These are phyloP conservation scores for Sisor rabdophorus DNA, from an alignment of 2,113 vertebrate genomes.

Conservation along the genomic window DNA sequence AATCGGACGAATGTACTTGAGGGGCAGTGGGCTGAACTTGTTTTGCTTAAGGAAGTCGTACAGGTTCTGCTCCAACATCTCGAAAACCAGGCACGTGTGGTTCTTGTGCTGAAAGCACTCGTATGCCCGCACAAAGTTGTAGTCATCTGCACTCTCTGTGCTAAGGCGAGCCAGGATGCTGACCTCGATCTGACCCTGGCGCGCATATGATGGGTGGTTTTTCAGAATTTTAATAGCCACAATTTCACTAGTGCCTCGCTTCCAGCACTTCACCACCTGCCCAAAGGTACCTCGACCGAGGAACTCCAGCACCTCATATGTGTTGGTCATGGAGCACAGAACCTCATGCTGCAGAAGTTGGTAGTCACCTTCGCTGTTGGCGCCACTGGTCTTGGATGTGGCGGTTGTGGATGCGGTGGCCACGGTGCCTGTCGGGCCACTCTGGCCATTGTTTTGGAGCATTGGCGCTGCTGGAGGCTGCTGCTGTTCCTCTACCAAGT, in stretches of 20 bases:
- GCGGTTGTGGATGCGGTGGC: constrained; percentile 89
- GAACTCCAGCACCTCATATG: constrained; percentile 95
- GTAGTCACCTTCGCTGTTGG: constrained; percentile 96
- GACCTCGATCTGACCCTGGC: constrained; percentile 97
- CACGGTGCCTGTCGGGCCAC: constrained; percentile 79
- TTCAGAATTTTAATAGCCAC: constrained; percentile 99
- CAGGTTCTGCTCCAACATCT: constrained; percentile 99
- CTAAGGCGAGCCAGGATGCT: constrained; percentile 96
- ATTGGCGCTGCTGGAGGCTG: constrained; percentile 71
- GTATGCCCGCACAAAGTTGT: constrained; percentile 95
- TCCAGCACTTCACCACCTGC: constrained; percentile 99
- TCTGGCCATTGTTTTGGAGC: constrained; percentile 90
- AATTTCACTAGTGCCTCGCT: constrained; percentile 96
- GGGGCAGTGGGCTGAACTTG: constrained; percentile 97
- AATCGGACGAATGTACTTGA: constrained; percentile 94
- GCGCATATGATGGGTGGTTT: constrained; percentile 95
- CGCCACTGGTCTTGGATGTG: constrained; percentile 93
- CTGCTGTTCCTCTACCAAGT: constrained; percentile 45
- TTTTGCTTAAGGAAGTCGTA: constrained; percentile 99
- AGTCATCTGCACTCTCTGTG: constrained; percentile 95
- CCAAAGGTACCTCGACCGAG: constrained; percentile 94
- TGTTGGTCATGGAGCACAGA: constrained; percentile 99
- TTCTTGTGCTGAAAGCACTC: constrained; percentile 99
- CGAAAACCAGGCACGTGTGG: constrained; percentile 98
- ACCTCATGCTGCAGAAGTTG: constrained; percentile 97